Percentiles rank a stretch among this genome's conserved stretches.
Evolutionary conservation across 2,797 vertebrate species (phyloP).

Genomic region (Macrochelys suwanniensis): DNA sequence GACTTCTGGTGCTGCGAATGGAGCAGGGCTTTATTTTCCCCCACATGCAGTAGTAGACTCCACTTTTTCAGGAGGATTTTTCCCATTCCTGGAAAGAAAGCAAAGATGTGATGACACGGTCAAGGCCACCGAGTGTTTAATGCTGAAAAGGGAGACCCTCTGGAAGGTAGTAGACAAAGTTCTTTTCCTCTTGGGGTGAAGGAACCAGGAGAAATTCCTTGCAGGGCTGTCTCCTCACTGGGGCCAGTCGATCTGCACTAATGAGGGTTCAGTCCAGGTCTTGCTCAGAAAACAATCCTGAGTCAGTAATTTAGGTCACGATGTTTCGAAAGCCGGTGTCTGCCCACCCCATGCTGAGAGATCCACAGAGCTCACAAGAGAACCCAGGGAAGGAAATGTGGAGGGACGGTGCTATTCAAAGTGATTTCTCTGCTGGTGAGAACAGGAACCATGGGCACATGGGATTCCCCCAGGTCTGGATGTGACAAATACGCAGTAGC

Average conservation of each 20-base stretch:
- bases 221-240: too few species aligned
- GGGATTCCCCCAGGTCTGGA: neutral
- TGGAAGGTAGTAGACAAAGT: neutral
- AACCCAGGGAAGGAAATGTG: neutral
- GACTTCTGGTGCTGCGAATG: neutral
- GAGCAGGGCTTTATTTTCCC: neutral
- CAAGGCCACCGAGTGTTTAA: neutral
- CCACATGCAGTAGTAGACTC: neutral
- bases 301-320: neutral
- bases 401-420: neutral
- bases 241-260: neutral
- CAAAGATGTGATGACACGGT: neutral
- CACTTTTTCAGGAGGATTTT: neutral
- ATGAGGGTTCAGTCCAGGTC: neutral
- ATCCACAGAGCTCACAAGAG: neutral
- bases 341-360: neutral
- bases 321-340: neutral
- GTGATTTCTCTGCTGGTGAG: neutral
- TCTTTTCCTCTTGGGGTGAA: neutral
- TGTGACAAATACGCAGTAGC: neutral
- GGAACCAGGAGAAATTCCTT: neutral
- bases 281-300: neutral
- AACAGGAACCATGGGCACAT: neutral
- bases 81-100: neutral
- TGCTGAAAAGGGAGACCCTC: neutral